Percentiles rank a stretch among this genome's conserved stretches.
These are phyloP conservation scores for Periplaneta americana DNA, from an alignment of 1,140 invertebrate genomes.

Conservation along the genomic window DNA sequence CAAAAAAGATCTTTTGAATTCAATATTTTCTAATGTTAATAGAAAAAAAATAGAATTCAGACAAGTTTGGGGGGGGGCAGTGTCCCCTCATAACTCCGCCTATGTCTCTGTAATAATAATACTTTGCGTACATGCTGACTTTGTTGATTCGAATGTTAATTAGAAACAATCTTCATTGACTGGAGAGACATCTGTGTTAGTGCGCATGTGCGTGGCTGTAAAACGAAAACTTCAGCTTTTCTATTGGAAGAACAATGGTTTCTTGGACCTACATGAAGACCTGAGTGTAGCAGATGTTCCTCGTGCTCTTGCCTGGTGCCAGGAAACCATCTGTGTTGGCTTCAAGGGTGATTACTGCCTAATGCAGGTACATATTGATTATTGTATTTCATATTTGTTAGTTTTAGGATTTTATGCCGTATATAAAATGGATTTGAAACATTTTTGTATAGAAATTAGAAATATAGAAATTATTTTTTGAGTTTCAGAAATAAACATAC, in stretches of 20 bases:
- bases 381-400: slow-evolving; percentile 5
- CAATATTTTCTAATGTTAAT: too few relatives aligned
- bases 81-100: too few relatives aligned
- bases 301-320: slow-evolving; percentile 78
- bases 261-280: slow-evolving; percentile 67
- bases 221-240: slow-evolving; percentile 83
- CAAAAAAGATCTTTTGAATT: too few relatives aligned
- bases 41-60: too few relatives aligned
- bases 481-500: too few relatives aligned
- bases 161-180: slow-evolving; percentile 53
- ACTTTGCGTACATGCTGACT: not conserved
- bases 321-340: slow-evolving; percentile 75
- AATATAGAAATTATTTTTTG: too few relatives aligned
- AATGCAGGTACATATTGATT: slow-evolving; percentile 51
- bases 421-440: too few relatives aligned
- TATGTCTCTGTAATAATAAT: too few relatives aligned
- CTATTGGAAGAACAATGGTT: slow-evolving; percentile 82
- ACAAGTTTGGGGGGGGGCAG: too few relatives aligned
- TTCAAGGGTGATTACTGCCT: slow-evolving; percentile 78
- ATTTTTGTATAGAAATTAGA: too few relatives aligned
- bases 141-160: slow-evolving; percentile 17
- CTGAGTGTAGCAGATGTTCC: slow-evolving; percentile 80
- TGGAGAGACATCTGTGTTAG: slow-evolving; percentile 64
- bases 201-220: slow-evolving; percentile 83
- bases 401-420: too few relatives aligned